A percentile compares a stretch with the other conserved stretches of the same genome.
phyloP scores from a whole-genome alignment of 2,888 invertebrate species.

The Drosophila flavopinicola region DNA sequence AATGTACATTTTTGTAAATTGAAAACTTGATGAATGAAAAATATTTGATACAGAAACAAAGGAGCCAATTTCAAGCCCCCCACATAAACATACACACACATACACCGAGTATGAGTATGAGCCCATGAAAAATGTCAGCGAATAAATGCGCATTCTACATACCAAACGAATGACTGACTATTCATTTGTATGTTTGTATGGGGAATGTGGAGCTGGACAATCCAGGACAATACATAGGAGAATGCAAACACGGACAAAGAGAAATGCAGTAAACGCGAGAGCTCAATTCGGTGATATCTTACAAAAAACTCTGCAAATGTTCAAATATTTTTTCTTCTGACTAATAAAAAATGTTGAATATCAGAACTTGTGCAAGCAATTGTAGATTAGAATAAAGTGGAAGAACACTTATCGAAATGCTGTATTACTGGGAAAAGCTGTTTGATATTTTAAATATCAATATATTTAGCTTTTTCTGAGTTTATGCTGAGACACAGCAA shows the following conservation, averaged over 20 bases:
- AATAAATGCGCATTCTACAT: conserved; percentile 50
- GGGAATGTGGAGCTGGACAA: neutral
- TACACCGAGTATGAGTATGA: neutral
- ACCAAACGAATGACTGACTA: conserved; percentile 5
- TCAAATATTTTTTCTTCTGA: too few relatives aligned
- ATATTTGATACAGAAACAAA: conserved; percentile 81
- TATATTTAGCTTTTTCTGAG: too few relatives aligned
- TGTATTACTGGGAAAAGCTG: too few relatives aligned
- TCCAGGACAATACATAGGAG: conserved; percentile 1
- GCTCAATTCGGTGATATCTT: conserved; percentile 1
- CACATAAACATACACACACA: neutral
- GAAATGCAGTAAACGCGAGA: too few relatives aligned
- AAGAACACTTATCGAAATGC: too few relatives aligned
- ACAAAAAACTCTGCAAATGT: too few relatives aligned
- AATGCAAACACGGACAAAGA: conserved; percentile 7
- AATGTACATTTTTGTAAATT: conserved; percentile 80
- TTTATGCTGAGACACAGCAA: too few relatives aligned
- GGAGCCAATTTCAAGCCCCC: conserved; percentile 57
- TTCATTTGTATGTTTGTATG: neutral
- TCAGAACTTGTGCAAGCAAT: too few relatives aligned
- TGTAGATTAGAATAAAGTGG: too few relatives aligned
- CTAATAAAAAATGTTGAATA: too few relatives aligned
- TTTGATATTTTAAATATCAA: too few relatives aligned
- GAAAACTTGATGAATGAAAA: conserved; percentile 83
- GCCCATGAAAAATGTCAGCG: conserved; percentile 50